These are phyloP conservation scores for Cataglyphis hispanica DNA, from an alignment of 1,140 invertebrate species.

Conservation along the genomic window DNA sequence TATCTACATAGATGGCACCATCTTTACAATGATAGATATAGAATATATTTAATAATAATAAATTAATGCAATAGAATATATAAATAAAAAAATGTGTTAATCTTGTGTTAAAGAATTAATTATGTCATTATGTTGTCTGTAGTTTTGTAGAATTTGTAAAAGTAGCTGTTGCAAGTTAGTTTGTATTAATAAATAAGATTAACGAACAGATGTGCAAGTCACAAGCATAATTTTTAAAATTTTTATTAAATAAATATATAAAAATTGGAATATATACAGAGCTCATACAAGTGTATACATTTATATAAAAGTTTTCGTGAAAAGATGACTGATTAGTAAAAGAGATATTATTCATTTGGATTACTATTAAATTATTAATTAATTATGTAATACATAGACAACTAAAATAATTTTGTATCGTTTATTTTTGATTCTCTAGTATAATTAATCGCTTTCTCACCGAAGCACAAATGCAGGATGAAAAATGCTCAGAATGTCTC, in stretches of 20 bases:
- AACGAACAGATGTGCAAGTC: not conserved
- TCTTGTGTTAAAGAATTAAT: not conserved
- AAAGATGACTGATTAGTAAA: no score
- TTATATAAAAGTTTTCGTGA: not conserved
- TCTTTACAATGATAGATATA: not conserved
- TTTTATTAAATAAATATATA: not conserved
- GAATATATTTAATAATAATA: not conserved
- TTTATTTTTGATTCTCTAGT: not conserved
- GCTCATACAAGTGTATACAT: not conserved
- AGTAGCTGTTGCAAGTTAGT: not conserved
- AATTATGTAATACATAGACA: not conserved
- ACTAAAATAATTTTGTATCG: not conserved
- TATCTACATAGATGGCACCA: constrained; percentile 5
- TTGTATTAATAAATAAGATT: not conserved
- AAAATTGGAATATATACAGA: not conserved
- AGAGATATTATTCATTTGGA: not conserved
- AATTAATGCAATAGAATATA: not conserved
- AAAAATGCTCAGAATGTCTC: not conserved
- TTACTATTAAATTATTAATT: not conserved
- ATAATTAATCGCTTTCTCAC: not conserved
- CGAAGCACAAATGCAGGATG: not conserved
- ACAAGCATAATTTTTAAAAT: not conserved
- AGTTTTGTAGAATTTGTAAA: not conserved
- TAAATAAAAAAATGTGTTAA: not conserved
- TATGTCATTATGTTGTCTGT: not conserved